These are phyloP conservation scores for Leptopilina myrica DNA, from an alignment of 2,888 invertebrate genomes.

Conservation along the genomic window DNA sequence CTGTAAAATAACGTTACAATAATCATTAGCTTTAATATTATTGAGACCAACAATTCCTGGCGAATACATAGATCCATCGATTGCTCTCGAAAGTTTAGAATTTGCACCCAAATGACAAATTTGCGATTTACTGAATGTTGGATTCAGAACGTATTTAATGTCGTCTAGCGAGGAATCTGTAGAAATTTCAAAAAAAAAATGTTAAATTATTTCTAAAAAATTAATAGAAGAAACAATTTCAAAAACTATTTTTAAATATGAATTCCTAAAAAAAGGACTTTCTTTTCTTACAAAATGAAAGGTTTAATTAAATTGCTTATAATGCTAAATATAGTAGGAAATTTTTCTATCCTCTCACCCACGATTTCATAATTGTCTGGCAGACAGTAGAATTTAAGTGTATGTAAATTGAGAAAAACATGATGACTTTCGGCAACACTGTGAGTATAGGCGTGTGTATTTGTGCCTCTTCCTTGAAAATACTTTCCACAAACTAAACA, in stretches of 20 bases:
- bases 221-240: too few species aligned
- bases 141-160: constrained; percentile 98
- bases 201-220: constrained; percentile 4
- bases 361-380: constrained; percentile 99
- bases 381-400: constrained; percentile 97
- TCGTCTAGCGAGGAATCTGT: constrained; percentile 96
- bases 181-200: constrained; percentile 53
- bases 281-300: background rate
- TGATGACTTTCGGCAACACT: constrained; percentile 98
- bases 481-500: constrained; percentile 99
- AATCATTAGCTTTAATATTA: constrained; percentile 99
- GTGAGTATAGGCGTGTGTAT: constrained; percentile 99
- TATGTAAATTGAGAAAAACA: constrained; percentile 97
- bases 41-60: constrained; percentile 99
- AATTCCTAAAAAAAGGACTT: background rate
- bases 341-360: constrained; percentile 79
- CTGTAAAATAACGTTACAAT: constrained; percentile 98
- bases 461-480: constrained; percentile 97
- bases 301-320: constrained; percentile 8
- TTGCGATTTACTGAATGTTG: constrained; percentile 92
- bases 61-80: constrained; percentile 96
- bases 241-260: background rate
- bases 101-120: constrained; percentile 89
- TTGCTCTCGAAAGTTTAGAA: constrained; percentile 93
- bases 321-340: background rate